Evolutionary conservation across 2,888 invertebrate species (phyloP).

Genomic region (Nyleta sp.): DNA sequence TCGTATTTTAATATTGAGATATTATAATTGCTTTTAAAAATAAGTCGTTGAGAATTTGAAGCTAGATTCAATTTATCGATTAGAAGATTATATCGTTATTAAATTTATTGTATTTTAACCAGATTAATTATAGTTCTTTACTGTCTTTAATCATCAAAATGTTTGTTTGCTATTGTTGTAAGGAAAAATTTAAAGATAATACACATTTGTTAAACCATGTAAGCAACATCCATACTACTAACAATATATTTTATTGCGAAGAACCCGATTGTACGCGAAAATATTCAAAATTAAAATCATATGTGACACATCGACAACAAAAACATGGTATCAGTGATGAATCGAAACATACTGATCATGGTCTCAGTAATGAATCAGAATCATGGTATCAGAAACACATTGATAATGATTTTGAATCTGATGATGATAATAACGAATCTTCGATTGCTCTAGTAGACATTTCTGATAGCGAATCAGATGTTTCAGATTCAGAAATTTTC

Average conservation of each 20-base stretch:
- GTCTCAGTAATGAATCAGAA: too few relatives aligned
- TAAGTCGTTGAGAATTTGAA: background rate
- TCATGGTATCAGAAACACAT: too few relatives aligned
- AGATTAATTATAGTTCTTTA: too few relatives aligned
- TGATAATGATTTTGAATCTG: background rate
- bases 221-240: background rate
- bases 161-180: constrained; percentile 9
- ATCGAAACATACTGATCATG: too few relatives aligned
- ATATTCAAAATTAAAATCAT: constrained; percentile 17
- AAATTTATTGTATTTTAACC: too few relatives aligned
- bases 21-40: too few relatives aligned
- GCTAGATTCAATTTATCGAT: too few relatives aligned
- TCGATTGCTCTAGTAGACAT: too few relatives aligned
- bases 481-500: too few relatives aligned
- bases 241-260: constrained; percentile 11
- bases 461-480: too few relatives aligned
- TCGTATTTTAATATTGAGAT: background rate
- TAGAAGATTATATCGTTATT: background rate
- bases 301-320: constrained; percentile 2
- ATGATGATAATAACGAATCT: background rate
- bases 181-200: background rate
- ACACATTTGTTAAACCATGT: constrained; percentile 10
- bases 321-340: too few relatives aligned
- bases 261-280: constrained; percentile 9
- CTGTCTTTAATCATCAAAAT: too few relatives aligned